Conservation (phyloP, 53 echinoderm and acorn worm genomes). For the Holothuria scabra region DNA sequence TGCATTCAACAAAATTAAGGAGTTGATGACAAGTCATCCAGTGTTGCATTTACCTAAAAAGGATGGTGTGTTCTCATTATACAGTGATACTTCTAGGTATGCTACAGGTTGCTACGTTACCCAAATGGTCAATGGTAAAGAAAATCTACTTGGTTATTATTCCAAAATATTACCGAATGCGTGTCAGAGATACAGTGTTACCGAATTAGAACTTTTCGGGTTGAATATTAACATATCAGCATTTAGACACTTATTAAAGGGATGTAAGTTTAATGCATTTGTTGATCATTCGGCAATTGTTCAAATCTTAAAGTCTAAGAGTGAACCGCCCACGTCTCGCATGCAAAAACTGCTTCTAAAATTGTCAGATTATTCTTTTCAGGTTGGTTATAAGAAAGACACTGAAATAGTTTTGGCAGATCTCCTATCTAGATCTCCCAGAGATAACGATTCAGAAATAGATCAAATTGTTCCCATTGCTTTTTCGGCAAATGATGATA, state of each 20-base stretch:
- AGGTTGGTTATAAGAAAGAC: too few species aligned
- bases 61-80: conserved; percentile 10
- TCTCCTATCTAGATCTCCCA: conserved; percentile 1
- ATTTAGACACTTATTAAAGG: conserved; percentile 31
- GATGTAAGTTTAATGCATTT: conserved; percentile 36
- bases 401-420: too few species aligned
- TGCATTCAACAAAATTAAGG: conserved; percentile 6
- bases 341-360: too few species aligned
- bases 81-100: conserved; percentile 3
- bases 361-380: too few species aligned
- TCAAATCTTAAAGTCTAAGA: conserved; percentile 52
- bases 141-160: conserved; percentile 53
- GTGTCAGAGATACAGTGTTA: conserved; percentile 45
- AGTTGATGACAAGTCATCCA: too few species aligned
- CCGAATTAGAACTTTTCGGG: conserved; percentile 51
- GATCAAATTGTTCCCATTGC: too few species aligned
- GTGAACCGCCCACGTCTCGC: conserved; percentile 16
- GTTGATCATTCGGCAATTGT: conserved; percentile 29
- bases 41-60: conserved; percentile 2
- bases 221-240: conserved; percentile 35
- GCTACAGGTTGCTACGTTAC: conserved; percentile 52
- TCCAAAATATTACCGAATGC: conserved; percentile 53
- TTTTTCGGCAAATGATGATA: not conserved
- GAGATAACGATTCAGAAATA: too few species aligned
- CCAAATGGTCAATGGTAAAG: conserved; percentile 45